A percentile compares a stretch with the other conserved stretches of the same genome.
phyloP scores from a whole-genome alignment of 1,140 invertebrate species.

The Drosophila kohkoa region DNA sequence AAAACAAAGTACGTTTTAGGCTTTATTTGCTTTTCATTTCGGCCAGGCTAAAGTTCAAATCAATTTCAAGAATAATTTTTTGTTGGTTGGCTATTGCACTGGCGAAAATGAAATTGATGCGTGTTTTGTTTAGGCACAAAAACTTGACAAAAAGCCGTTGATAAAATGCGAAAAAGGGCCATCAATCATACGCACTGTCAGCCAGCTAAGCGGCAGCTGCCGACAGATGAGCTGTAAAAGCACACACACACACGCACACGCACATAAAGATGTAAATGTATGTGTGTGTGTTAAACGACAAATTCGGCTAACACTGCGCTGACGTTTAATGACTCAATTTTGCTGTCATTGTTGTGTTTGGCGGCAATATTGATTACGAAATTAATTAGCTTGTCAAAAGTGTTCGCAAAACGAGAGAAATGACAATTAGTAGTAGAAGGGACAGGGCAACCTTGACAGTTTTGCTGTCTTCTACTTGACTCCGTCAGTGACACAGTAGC shows the following conservation, averaged over 20 bases:
- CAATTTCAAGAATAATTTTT: conserved; percentile 34
- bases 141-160: conserved; percentile 19
- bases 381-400: conserved; percentile 73
- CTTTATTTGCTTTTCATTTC: conserved; percentile 10
- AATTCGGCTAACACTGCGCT: conserved; percentile 68
- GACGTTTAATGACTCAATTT: conserved; percentile 81
- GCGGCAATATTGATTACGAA: conserved; percentile 72
- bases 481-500: conserved; percentile 2
- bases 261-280: neutral
- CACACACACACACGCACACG: neutral
- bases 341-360: conserved; percentile 55
- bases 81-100: neutral
- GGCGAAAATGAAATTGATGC: conserved; percentile 46
- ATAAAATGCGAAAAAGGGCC: conserved; percentile 34
- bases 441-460: conserved; percentile 2
- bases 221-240: conserved; percentile 44
- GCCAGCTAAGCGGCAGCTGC: conserved; percentile 35
- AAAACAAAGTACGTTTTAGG: conserved; percentile 8
- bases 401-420: conserved; percentile 22
- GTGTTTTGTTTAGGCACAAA: conserved; percentile 22
- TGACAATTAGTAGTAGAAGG: conserved; percentile 29
- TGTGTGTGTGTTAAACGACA: conserved; percentile 38
- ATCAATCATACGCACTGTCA: conserved; percentile 73
- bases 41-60: neutral
- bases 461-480: neutral